Base-by-base conservation (phyloP, 2,888 invertebrate species). In the Monochamus alternatus region DNA sequence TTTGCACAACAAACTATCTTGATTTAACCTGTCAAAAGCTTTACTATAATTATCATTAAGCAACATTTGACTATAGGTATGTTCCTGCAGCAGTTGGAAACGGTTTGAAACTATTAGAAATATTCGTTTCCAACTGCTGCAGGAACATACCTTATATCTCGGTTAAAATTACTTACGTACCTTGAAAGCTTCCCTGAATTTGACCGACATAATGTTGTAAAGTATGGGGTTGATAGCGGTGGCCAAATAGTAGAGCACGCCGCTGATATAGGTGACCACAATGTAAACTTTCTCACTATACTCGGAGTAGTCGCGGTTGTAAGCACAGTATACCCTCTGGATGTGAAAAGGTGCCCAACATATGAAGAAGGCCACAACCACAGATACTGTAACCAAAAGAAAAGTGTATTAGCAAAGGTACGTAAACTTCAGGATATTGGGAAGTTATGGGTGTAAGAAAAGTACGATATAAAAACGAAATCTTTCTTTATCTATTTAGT, bases 331-430 rank as follows among this genome's bases (percentile, higher is more conserved):
- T 55, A 98, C 91, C 69, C 98, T 90, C 88, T 98, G 98, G 10
- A 96, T 95, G 89, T 98, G 97, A 89, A 97, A 98, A 1, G 98
- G 98, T 5, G 95, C 95, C 95, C 95, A 96, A 88, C 96, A 97
- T 76, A 96, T 92, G 89, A 95, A 95, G 88, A 95, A 95, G 1
- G 97, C 96, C 84, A 96, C 95, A 76, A 97, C 97, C 3, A 97
- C 94, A 75, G 97, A 96, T 84, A 95, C 95, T 95, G 92, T 63
- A 90, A 90, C 77, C 84, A 76, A 81, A 82, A 60, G 4, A 2
- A 38, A 38, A 22, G 22, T 22, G 22, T 22, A 22, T 22, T 22
- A 22, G 22, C 22, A 22, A 22, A 22, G 22, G 22, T 22, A 22
- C 22, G 22, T 0, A 22, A 22, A 22, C 22, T 22, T 22, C 22